These are phyloP conservation scores for Mesitornis unicolor DNA, from an alignment of 2,113 vertebrate species.

Conservation along the genomic window DNA sequence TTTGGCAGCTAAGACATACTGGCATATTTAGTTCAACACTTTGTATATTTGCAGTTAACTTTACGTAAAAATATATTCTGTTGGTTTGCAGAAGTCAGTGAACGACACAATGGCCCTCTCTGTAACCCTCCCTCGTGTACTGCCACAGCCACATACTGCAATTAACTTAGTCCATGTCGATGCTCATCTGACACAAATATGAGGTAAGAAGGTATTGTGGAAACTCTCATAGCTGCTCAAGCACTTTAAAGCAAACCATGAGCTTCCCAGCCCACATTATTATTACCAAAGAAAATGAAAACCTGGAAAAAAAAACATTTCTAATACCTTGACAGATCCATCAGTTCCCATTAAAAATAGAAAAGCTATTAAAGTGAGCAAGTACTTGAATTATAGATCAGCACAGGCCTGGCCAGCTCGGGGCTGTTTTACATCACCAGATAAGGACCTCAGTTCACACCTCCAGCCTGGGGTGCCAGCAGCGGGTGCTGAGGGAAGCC, in stretches of 20 bases:
- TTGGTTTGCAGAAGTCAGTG: neutral
- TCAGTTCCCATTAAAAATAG: conserved; percentile 31
- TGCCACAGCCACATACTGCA: neutral
- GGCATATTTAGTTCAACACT: neutral
- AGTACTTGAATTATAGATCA: neutral
- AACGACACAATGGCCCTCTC: accelerated
- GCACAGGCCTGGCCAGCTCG: accelerated
- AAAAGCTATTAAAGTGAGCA: neutral
- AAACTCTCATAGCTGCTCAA: neutral
- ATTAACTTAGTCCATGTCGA: neutral
- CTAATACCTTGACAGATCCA: neutral
- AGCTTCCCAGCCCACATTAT: neutral
- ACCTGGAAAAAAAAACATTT: neutral
- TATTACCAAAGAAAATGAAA: neutral
- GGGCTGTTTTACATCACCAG: neutral
- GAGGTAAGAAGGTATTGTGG: neutral
- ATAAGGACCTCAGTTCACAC: neutral
- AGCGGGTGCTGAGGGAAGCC: accelerated
- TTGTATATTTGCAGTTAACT: neutral
- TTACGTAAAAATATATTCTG: neutral
- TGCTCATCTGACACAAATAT: neutral
- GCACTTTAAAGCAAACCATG: neutral
- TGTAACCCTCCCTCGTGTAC: accelerated
- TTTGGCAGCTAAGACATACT: neutral
- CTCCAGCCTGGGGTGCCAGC: neutral